phyloP scores from a whole-genome alignment of 2,113 vertebrate genomes.

The Sinosuthora webbiana region DNA sequence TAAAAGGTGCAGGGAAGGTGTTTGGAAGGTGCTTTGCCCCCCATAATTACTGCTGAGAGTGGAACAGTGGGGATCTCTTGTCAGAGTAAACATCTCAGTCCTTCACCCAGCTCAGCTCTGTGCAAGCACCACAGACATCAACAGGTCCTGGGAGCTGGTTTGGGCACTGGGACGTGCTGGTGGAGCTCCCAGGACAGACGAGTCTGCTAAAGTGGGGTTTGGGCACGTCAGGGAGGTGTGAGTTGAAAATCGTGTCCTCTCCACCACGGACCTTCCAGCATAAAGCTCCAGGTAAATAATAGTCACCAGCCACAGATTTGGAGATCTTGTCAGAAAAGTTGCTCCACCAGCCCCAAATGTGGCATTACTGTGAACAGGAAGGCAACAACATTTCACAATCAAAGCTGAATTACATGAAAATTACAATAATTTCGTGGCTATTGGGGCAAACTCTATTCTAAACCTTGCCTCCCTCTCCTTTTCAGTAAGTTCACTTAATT shows the following conservation, averaged over 20 bases:
- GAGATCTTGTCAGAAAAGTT: background rate
- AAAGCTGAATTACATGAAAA: background rate
- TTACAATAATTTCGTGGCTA: background rate
- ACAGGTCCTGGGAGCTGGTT: background rate
- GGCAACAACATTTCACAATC: background rate
- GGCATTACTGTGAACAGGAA: background rate
- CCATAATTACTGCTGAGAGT: background rate
- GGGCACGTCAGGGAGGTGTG: accelerated
- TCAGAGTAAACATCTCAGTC: background rate
- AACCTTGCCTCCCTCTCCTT: background rate
- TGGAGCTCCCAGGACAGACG: background rate
- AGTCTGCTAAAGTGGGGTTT: background rate
- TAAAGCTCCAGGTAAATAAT: background rate
- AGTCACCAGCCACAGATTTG: background rate
- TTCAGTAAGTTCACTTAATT: background rate
- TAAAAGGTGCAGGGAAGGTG: constrained; percentile 22
- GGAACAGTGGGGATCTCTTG: background rate
- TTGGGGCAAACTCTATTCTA: background rate
- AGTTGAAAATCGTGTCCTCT: background rate
- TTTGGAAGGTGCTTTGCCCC: background rate
- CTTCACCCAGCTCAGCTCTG: background rate
- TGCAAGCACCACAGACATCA: accelerated
- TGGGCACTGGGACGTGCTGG: background rate
- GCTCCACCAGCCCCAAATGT: background rate
- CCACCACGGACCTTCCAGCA: background rate